A percentile compares a stretch with the other conserved stretches of the same genome.
Conservation (phyloP, 2,797 vertebrate species). For the Premnoplex brunnescens region DNA sequence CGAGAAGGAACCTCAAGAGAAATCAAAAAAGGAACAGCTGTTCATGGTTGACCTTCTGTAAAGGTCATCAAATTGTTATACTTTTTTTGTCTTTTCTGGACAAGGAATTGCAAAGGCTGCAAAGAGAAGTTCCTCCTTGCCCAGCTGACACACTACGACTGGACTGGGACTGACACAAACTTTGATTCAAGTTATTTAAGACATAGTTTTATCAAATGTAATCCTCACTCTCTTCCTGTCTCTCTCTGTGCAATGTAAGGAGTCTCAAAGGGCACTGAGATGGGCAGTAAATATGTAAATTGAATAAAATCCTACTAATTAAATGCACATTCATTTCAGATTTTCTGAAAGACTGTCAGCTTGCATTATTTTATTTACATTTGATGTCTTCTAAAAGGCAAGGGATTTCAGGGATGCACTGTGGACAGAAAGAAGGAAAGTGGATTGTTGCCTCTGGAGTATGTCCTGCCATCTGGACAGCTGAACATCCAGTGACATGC, state of each 20-base stretch:
- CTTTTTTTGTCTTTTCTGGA: not conserved
- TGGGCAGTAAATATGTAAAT: not conserved
- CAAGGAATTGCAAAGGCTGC: not conserved
- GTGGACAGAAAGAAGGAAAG: not conserved
- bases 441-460: not conserved
- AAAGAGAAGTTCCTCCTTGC: not conserved
- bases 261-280: not conserved
- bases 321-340: not conserved
- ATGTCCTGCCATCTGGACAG: not conserved
- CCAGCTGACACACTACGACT: not conserved
- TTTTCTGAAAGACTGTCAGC: not conserved
- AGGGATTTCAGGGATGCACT: fast-evolving
- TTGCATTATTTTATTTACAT: not conserved
- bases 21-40: not conserved
- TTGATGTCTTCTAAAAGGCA: not conserved
- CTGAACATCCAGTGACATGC: not conserved
- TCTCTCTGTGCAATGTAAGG: not conserved
- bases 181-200: not conserved
- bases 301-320: not conserved
- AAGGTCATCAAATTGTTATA: not conserved
- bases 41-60: not conserved
- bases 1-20: not conserved
- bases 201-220: not conserved
- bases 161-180: not conserved
- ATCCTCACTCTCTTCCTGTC: not conserved